These are phyloP conservation scores for Pseudoatta argentina DNA, from an alignment of 1,140 invertebrate species.

Conservation along the genomic window DNA sequence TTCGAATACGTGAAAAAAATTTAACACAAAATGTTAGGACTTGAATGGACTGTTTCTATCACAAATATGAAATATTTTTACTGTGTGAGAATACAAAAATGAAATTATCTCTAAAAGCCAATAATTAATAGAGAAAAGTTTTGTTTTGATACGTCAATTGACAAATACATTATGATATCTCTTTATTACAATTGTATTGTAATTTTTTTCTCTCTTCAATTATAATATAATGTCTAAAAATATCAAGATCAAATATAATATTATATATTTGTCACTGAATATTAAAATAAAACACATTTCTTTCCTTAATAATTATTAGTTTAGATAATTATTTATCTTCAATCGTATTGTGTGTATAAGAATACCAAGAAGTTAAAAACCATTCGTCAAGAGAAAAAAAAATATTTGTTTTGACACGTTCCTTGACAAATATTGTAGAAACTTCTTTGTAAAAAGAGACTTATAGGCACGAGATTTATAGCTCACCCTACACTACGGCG, in stretches of 20 bases:
- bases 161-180: background rate
- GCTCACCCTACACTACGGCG: constrained; percentile 27
- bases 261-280: background rate
- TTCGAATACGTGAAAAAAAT: too few relatives aligned
- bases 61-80: too few relatives aligned
- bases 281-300: background rate
- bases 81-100: background rate
- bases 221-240: background rate
- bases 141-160: background rate
- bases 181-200: background rate
- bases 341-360: background rate
- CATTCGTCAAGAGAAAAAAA: background rate
- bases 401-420: background rate
- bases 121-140: background rate
- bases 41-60: too few relatives aligned
- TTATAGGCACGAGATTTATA: background rate
- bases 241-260: background rate
- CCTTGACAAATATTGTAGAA: background rate
- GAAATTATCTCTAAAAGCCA: background rate
- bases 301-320: background rate
- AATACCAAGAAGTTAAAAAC: background rate
- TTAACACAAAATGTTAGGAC: too few relatives aligned
- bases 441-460: background rate
- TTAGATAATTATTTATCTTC: background rate
- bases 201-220: background rate